A percentile compares a stretch with the other conserved stretches of the same genome.
These are phyloP conservation scores for Acropternis orthonyx DNA, from an alignment of 2,797 vertebrate genomes.

Conservation along the genomic window DNA sequence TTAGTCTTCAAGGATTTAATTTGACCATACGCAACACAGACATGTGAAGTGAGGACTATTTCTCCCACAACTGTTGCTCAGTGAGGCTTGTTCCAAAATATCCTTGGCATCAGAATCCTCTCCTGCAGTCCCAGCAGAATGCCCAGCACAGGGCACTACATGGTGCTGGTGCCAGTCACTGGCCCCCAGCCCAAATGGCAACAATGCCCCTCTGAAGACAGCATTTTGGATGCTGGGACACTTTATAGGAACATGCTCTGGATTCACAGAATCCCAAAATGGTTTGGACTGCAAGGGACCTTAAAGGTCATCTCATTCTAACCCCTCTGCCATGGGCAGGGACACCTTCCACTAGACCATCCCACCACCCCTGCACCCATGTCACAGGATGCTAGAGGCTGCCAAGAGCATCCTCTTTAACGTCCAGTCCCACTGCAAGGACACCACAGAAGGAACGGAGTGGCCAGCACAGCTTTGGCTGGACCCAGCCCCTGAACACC, in stretches of 20 bases:
- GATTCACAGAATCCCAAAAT: background rate
- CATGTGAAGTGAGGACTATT: background rate
- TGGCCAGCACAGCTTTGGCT: background rate
- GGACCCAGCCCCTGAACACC: background rate
- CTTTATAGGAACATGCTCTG: fast-evolving
- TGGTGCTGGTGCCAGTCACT: background rate
- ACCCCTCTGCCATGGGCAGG: background rate
- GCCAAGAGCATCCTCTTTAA: background rate
- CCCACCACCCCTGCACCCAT: background rate
- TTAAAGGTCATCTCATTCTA: background rate
- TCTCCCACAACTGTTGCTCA: background rate
- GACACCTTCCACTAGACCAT: background rate
- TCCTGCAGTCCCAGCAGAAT: background rate
- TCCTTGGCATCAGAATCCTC: background rate
- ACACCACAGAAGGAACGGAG: background rate
- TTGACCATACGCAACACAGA: fast-evolving
- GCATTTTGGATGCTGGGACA: background rate
- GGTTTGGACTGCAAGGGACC: background rate
- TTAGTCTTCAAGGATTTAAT: background rate
- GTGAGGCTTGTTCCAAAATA: background rate
- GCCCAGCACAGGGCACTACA: background rate
- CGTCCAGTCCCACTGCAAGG: background rate
- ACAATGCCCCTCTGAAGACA: background rate
- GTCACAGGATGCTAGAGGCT: background rate
- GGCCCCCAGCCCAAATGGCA: background rate